Base-by-base conservation (phyloP, 2,797 vertebrate species). In the Brotula barbata region DNA sequence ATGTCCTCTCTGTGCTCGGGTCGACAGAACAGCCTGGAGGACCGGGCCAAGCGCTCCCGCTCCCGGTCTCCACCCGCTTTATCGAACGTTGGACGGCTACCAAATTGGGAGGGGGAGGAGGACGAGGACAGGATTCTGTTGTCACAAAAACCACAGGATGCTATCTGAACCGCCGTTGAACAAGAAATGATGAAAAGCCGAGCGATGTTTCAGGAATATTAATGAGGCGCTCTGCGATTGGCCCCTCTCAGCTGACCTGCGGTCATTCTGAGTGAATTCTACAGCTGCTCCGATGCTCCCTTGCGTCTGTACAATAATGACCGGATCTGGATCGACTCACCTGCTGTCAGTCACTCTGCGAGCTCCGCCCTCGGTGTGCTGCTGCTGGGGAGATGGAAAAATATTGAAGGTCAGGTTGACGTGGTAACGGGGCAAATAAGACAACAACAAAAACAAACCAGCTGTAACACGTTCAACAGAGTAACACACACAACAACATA, bases 261-360 rank as follows among this genome's bases (percentile, higher is more conserved):
- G n/a, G n/a, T n/a, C n/a, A n/a, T n/a, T n/a, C n/a, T n/a, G n/a
- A n/a, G n/a, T n/a, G n/a, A n/a, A n/a, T n/a, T n/a, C n/a, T n/a
- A n/a, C n/a, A n/a, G n/a, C n/a, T n/a, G n/a, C n/a, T n/a, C n/a
- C n/a, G n/a, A n/a, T n/a, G n/a, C n/a, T n/a, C n/a, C n/a, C n/a
- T n/a, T n/a, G n/a, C n/a, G n/a, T n/a, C n/a, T n/a, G n/a, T n/a
- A n/a, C n/a, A n/a, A n/a, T n/a, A n/a, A n/a, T n/a, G n/a, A n/a
- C n/a, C n/a, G n/a, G n/a, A n/a, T n/a, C n/a, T n/a, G n/a, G n/a
- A n/a, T n/a, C n/a, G 3, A 36, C 85, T 84, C 43, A 83, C 91
- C 89, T 90, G 88, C 82, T 91, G 64, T 92, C 89, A 43, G 77
- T 85, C 47, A 85, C 89, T 82, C 83, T 87, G 46, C 77, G 85